Evolutionary conservation across 2,113 vertebrate genomes (phyloP).

Genomic region (Tetrao urogallus): DNA sequence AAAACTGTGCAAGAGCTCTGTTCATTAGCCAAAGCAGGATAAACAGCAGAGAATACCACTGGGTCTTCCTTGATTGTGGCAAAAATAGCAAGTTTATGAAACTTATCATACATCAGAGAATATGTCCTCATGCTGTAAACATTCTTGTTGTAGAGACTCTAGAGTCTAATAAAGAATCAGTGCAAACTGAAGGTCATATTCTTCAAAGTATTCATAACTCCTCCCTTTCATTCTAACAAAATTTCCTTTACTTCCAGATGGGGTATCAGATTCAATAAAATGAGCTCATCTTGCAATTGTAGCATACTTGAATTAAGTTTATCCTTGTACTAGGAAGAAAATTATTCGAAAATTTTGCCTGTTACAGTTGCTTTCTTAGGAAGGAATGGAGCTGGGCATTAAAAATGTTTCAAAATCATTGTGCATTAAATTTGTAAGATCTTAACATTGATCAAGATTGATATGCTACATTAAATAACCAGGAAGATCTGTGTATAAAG

Average conservation of each 20-base stretch:
- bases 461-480: background rate
- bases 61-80: background rate
- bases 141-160: background rate
- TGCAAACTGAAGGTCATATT: background rate
- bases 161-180: background rate
- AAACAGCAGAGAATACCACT: background rate
- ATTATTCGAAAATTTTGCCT: background rate
- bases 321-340: background rate
- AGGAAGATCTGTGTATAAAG: background rate
- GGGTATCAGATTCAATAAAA: background rate
- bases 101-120: background rate
- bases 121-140: background rate
- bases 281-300: background rate
- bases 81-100: background rate
- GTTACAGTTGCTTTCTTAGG: background rate
- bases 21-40: background rate
- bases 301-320: background rate
- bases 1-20: fast-evolving
- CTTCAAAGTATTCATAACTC: background rate
- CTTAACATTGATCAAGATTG: background rate
- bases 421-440: background rate
- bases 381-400: background rate
- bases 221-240: background rate
- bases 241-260: background rate
- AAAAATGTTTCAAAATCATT: background rate